A percentile compares a stretch with the other conserved stretches of the same genome.
phyloP scores from a whole-genome alignment of 2,113 vertebrate species.

The Hystrix brachyura region DNA sequence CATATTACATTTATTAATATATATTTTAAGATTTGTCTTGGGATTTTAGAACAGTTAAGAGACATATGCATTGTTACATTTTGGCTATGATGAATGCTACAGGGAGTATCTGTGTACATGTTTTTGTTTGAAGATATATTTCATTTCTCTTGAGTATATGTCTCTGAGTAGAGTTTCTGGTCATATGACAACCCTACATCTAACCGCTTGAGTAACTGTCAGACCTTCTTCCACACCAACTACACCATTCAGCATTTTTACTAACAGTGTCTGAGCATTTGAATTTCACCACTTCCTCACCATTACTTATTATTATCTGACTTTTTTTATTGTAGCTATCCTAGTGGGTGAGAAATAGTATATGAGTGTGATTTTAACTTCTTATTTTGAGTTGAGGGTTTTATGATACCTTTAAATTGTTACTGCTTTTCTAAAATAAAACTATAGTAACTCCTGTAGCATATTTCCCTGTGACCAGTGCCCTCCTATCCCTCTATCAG shows the following conservation, averaged over 20 bases:
- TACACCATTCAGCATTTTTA: background rate
- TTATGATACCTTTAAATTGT: background rate
- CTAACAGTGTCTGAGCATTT: background rate
- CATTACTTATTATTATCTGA: slow-evolving; percentile 11
- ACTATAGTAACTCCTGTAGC: background rate
- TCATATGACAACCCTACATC: background rate
- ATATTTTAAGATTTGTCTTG: background rate
- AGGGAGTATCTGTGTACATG: background rate
- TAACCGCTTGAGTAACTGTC: background rate
- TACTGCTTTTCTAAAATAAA: background rate
- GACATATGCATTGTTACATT: background rate
- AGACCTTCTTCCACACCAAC: background rate
- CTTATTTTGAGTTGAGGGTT: background rate
- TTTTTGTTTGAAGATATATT: background rate
- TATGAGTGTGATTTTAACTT: no score
- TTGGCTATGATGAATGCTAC: background rate
- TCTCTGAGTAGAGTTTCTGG: background rate
- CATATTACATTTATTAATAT: background rate
- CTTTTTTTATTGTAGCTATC: background rate
- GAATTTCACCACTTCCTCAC: background rate
- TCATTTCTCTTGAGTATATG: background rate
- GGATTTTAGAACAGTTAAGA: background rate
- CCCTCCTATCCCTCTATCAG: background rate
- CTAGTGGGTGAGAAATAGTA: background rate
- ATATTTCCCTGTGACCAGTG: background rate